Evolutionary conservation across 2,113 vertebrate species (phyloP).

Genomic region (Nematolebias whitei): DNA sequence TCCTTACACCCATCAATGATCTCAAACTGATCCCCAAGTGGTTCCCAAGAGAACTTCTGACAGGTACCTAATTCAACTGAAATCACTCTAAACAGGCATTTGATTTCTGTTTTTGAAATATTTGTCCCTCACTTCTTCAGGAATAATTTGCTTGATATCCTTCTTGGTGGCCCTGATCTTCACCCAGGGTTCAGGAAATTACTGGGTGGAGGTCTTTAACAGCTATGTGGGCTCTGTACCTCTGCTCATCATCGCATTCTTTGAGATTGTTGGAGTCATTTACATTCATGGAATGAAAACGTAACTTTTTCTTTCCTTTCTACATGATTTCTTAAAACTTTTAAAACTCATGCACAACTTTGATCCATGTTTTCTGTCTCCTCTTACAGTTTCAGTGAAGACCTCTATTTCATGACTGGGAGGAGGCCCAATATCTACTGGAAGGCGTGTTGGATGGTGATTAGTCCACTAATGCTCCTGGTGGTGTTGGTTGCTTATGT

Average conservation of each 20-base stretch:
- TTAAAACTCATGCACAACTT: too few species aligned
- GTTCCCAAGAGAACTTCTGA: constrained; percentile 73
- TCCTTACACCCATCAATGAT: constrained; percentile 86
- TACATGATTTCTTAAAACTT: too few species aligned
- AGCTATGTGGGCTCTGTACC: constrained; percentile 83
- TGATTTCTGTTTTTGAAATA: not conserved
- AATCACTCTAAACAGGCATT: not conserved
- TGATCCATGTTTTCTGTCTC: not conserved
- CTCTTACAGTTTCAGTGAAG: constrained; percentile 84
- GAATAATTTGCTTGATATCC: constrained; percentile 74
- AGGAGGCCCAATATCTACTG: constrained; percentile 84
- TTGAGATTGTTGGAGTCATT: constrained; percentile 81
- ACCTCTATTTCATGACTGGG: constrained; percentile 88
- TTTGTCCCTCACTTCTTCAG: constrained; percentile 59
- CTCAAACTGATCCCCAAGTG: constrained; percentile 79
- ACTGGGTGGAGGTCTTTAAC: constrained; percentile 94
- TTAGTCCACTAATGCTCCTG: constrained; percentile 87
- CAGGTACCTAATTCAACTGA: constrained; percentile 75
- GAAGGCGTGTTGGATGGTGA: constrained; percentile 82
- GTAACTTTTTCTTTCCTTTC: constrained; percentile 60
- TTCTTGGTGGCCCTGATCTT: constrained; percentile 85
- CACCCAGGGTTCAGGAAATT: constrained; percentile 86
- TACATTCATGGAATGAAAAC: constrained; percentile 85
- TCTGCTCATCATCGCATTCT: constrained; percentile 85
- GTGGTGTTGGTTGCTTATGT: constrained; percentile 83